Evolutionary conservation across 2,797 vertebrate genomes (phyloP).

Genomic region (Nannoperca australis): DNA sequence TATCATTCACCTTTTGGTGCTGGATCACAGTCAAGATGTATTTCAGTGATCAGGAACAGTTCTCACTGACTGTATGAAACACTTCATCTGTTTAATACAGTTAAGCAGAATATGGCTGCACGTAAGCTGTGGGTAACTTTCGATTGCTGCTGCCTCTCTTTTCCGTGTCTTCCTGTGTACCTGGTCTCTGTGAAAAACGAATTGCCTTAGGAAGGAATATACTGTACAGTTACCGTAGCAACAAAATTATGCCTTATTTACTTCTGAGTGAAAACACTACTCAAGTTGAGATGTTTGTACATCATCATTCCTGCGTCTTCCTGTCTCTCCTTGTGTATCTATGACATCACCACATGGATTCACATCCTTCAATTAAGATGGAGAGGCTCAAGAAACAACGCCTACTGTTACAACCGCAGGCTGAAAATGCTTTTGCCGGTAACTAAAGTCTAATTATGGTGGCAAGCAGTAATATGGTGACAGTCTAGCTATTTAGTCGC

Average conservation of each 20-base stretch:
- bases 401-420: slow-evolving; percentile 7
- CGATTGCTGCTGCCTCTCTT: not conserved
- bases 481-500: slow-evolving; percentile 7
- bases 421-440: slow-evolving; percentile 13
- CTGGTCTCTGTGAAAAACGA: slow-evolving; percentile 20
- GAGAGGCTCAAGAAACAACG: slow-evolving; percentile 17
- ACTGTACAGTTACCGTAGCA: slow-evolving; percentile 39
- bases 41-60: slow-evolving; percentile 29
- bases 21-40: slow-evolving; percentile 23
- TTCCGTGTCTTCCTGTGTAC: not conserved
- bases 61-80: not conserved
- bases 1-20: slow-evolving; percentile 34
- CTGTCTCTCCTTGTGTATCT: slow-evolving; percentile 21
- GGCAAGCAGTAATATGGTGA: not conserved
- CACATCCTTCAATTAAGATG: slow-evolving; percentile 49
- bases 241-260: slow-evolving; percentile 57
- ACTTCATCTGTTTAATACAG: not conserved
- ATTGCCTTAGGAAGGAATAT: slow-evolving; percentile 41
- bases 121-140: not conserved
- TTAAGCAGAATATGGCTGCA: slow-evolving; percentile 1
- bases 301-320: slow-evolving; percentile 34
- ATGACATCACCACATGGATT: slow-evolving; percentile 45
- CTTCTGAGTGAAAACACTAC: slow-evolving; percentile 38
- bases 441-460: slow-evolving; percentile 33
- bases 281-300: slow-evolving; percentile 45